These are phyloP conservation scores for Setipinna tenuifilis DNA, from an alignment of 2,797 vertebrate genomes.

Conservation along the genomic window DNA sequence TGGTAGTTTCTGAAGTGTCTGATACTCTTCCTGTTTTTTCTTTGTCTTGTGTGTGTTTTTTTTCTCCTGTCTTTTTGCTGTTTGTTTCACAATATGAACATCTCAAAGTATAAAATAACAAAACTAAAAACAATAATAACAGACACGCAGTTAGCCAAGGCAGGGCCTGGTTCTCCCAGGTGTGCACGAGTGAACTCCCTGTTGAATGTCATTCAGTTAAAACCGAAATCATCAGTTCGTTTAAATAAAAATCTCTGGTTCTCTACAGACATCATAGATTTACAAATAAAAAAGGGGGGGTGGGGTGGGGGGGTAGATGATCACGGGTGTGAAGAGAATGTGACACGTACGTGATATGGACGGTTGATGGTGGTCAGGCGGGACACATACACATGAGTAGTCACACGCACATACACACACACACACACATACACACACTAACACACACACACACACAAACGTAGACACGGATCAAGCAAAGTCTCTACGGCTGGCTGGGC, in stretches of 20 bases:
- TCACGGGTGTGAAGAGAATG: constrained; percentile 43
- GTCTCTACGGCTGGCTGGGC: constrained; percentile 68
- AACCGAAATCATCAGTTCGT: constrained; percentile 37
- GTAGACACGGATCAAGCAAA: constrained; percentile 58
- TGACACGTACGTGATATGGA: constrained; percentile 39
- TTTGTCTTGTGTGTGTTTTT: not conserved
- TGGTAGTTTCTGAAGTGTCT: not conserved
- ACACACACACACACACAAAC: constrained; percentile 50
- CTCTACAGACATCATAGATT: constrained; percentile 55
- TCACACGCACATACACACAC: constrained; percentile 47
- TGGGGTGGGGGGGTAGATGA: constrained; percentile 29
- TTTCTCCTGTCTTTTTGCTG: constrained; percentile 5
- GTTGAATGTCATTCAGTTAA: constrained; percentile 38
- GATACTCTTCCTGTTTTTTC: too few relatives aligned
- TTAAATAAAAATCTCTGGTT: constrained; percentile 53
- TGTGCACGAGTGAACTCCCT: constrained; percentile 46
- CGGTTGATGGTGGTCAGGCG: constrained; percentile 50
- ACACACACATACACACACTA: constrained; percentile 51
- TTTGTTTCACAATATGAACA: constrained; percentile 25
- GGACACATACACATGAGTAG: constrained; percentile 41
- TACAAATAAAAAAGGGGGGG: constrained; percentile 42
- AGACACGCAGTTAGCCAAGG: constrained; percentile 9
- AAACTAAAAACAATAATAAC: constrained; percentile 37
- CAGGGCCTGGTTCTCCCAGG: constrained; percentile 45
- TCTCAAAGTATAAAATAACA: constrained; percentile 30